These are phyloP conservation scores for Trachemys scripta DNA, from an alignment of 2,113 vertebrate species.

Conservation along the genomic window DNA sequence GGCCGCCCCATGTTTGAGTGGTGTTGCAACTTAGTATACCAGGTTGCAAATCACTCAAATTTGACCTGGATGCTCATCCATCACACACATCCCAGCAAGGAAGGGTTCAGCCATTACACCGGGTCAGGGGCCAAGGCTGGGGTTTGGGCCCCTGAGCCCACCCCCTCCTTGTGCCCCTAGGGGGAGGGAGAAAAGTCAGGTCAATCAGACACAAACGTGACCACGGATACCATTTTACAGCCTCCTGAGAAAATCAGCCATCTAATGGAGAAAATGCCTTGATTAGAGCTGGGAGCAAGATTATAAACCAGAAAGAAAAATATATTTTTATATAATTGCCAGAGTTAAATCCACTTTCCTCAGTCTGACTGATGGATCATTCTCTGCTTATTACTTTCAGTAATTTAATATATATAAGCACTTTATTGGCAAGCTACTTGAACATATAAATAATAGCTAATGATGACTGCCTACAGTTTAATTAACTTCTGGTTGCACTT, in stretches of 20 bases:
- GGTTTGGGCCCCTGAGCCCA: no score
- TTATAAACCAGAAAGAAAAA: conserved; percentile 56
- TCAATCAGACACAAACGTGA: neutral
- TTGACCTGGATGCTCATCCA: neutral
- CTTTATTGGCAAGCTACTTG: conserved; percentile 73
- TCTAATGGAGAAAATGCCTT: neutral
- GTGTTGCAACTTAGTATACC: neutral
- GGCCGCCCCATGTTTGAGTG: no score
- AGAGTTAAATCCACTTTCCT: conserved; percentile 57
- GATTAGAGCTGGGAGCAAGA: neutral
- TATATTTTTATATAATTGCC: conserved; percentile 35
- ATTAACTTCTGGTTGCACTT: conserved; percentile 79
- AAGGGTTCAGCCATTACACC: neutral
- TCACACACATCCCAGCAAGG: neutral
- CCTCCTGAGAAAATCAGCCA: neutral
- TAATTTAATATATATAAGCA: conserved; percentile 75
- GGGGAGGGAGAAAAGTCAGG: fast-evolving
- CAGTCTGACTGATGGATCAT: conserved; percentile 54
- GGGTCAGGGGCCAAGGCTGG: neutral
- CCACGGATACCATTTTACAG: neutral
- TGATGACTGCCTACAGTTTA: conserved; percentile 75
- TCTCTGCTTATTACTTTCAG: conserved; percentile 71
- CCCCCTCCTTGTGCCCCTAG: no score
- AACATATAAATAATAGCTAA: conserved; percentile 77
- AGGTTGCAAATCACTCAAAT: neutral